phyloP scores from a whole-genome alignment of 2,113 vertebrate species.

The Rhinopithecus roxellana region DNA sequence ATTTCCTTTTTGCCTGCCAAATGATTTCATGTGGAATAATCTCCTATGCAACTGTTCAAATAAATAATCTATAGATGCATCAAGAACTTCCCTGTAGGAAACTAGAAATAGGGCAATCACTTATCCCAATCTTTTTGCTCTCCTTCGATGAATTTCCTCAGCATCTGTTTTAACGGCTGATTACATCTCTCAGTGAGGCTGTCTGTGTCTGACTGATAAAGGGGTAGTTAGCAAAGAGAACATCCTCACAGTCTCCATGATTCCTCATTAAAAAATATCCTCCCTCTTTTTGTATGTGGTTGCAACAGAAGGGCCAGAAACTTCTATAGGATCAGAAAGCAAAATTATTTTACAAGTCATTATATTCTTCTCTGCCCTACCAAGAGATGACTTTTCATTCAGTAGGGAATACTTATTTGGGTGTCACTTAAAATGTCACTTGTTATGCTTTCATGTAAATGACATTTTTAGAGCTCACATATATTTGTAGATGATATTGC shows the following conservation, averaged over 20 bases:
- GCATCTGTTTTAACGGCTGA: constrained; percentile 43
- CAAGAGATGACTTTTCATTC: background rate
- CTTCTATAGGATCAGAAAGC: background rate
- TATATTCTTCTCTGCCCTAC: background rate
- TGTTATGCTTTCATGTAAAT: background rate
- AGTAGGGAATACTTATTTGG: background rate
- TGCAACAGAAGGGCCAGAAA: background rate
- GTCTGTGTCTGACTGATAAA: background rate
- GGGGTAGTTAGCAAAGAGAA: constrained; percentile 39
- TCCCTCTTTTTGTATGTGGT: background rate
- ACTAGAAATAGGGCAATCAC: constrained; percentile 8
- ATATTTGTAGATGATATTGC: background rate
- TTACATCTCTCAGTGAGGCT: background rate
- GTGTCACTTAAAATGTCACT: background rate
- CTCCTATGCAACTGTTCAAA: background rate
- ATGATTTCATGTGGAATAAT: constrained; percentile 25
- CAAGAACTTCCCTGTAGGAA: background rate
- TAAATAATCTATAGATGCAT: constrained; percentile 34
- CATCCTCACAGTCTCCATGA: background rate
- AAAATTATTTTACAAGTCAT: background rate
- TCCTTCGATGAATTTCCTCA: constrained; percentile 34
- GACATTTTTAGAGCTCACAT: background rate
- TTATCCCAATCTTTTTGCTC: background rate
- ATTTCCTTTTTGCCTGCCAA: background rate
- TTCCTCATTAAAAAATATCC: constrained; percentile 28